Evolutionary conservation across 1,140 invertebrate genomes (phyloP).

Genomic region (Drosophila watanabei): DNA sequence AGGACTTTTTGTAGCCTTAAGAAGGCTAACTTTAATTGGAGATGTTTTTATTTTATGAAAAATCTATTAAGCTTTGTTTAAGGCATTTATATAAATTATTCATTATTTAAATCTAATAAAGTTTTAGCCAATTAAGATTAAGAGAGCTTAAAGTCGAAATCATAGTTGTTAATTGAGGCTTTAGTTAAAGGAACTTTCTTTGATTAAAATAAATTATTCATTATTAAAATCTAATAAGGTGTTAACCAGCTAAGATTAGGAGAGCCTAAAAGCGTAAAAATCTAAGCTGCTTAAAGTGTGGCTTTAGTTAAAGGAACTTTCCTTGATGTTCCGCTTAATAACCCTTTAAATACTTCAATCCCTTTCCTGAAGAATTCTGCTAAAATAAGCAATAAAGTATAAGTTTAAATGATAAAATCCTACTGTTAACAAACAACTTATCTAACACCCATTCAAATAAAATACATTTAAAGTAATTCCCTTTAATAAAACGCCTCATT

Average conservation of each 20-base stretch:
- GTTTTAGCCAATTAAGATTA: not conserved
- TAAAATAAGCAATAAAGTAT: not conserved
- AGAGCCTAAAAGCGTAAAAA: too few relatives aligned
- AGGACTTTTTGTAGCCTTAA: too few relatives aligned
- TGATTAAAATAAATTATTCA: not conserved
- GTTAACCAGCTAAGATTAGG: not conserved
- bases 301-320: too few relatives aligned
- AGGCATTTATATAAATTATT: not conserved
- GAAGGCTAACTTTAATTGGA: too few relatives aligned
- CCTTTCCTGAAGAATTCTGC: not conserved
- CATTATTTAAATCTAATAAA: not conserved
- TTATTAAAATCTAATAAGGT: not conserved
- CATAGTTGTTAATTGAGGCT: not conserved
- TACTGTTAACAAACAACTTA: not conserved
- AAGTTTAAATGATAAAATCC: not conserved
- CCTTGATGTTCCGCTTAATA: too few relatives aligned
- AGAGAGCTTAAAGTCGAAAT: not conserved
- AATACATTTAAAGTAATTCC: not conserved
- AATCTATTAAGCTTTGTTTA: not conserved
- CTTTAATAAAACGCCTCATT: conserved; percentile 2
- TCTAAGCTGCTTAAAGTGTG: not conserved
- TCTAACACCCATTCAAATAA: not conserved
- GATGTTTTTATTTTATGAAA: too few relatives aligned
- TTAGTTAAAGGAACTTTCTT: too few relatives aligned
- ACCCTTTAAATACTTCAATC: not conserved